Evolutionary conservation across 2,888 invertebrate genomes (phyloP).

Genomic region (Auanema freiburgensis): DNA sequence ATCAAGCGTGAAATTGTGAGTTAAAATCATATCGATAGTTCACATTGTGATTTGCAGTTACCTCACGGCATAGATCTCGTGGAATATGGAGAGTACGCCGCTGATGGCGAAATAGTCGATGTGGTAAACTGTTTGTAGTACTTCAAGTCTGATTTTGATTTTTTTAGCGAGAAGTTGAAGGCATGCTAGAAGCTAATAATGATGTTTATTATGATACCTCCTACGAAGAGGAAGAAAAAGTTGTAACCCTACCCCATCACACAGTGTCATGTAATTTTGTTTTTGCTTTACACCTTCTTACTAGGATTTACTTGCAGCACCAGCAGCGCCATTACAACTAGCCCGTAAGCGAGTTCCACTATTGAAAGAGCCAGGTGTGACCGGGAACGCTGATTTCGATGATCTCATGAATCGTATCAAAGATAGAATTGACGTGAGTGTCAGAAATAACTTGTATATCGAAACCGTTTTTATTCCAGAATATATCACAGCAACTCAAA

Average conservation of each 20-base stretch:
- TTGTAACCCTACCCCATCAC: constrained; percentile 8
- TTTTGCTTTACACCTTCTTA: neutral
- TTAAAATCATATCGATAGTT: neutral
- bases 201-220: constrained; percentile 4
- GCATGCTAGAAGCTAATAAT: constrained; percentile 2
- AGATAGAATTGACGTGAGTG: constrained; percentile 14
- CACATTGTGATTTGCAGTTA: neutral
- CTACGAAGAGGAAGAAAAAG: constrained; percentile 1
- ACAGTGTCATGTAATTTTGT: neutral
- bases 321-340: neutral
- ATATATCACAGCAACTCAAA: constrained; percentile 20
- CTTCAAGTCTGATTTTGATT: constrained; percentile 1
- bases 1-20: no score
- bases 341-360: constrained; percentile 19
- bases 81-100: constrained; percentile 11
- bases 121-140: constrained; percentile 12
- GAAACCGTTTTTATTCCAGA: constrained; percentile 11
- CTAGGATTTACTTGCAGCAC: neutral
- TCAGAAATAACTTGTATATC: neutral
- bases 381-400: constrained; percentile 20
- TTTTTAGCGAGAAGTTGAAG: constrained; percentile 3
- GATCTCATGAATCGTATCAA: constrained; percentile 18
- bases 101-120: constrained; percentile 12
- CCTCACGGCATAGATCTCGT: constrained; percentile 13
- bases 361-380: constrained; percentile 19